A percentile compares a stretch with the other conserved stretches of the same genome.
Conservation (phyloP, 2,888 invertebrate genomes). For the Drosophila rubida region DNA sequence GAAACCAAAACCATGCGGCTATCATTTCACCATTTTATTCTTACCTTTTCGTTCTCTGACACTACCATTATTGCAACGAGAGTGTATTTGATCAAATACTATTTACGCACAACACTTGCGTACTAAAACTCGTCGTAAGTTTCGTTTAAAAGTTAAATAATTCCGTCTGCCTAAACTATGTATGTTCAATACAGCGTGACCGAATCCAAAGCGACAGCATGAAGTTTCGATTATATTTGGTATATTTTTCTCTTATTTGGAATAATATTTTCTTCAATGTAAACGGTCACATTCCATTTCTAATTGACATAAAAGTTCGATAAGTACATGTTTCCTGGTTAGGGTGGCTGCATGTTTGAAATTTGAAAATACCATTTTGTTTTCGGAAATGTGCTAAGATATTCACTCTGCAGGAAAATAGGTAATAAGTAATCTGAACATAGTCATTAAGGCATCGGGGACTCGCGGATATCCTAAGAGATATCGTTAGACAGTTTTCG, state of each 20-base stretch:
- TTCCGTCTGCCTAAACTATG: constrained; percentile 53
- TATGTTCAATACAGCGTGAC: constrained; percentile 57
- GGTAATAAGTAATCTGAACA: no score
- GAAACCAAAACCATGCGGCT: constrained; percentile 64
- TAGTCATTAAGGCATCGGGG: no score
- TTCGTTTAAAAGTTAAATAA: constrained; percentile 54
- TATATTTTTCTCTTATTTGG: constrained; percentile 26
- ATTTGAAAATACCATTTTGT: not conserved
- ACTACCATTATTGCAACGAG: constrained; percentile 64
- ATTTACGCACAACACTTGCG: constrained; percentile 60
- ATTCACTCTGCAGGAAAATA: no score
- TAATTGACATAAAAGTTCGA: constrained; percentile 15
- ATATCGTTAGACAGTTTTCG: no score
- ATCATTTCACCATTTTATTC: constrained; percentile 35
- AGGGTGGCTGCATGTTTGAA: not conserved
- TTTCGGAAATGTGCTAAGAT: no score
- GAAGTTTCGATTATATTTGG: constrained; percentile 27
- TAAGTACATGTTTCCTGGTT: not conserved
- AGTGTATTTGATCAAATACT: constrained; percentile 32
- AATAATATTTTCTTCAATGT: not conserved
- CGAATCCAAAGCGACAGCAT: constrained; percentile 20
- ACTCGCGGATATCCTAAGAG: no score
- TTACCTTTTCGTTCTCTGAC: constrained; percentile 76
- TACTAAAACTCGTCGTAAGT: constrained; percentile 34
- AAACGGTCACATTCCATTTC: constrained; percentile 31